Conservation (phyloP, 2,113 vertebrate genomes). For the Cygnus buccinator region DNA sequence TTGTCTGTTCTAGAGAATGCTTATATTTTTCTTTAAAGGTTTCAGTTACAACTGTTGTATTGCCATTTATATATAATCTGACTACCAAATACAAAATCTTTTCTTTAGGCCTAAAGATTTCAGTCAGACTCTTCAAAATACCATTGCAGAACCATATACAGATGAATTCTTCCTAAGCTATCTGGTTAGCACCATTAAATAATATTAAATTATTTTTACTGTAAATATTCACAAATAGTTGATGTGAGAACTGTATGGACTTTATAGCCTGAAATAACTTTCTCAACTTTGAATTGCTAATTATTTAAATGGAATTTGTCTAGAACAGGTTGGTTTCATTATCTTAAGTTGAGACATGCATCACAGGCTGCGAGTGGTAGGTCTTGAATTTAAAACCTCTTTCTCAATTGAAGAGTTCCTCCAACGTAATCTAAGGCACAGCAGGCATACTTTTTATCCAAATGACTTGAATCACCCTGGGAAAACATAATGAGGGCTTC, state of each 20-base stretch:
- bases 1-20: neutral
- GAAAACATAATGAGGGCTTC: neutral
- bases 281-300: constrained; percentile 9
- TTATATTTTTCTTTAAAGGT: neutral
- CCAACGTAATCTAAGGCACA: neutral
- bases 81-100: constrained; percentile 3
- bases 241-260: neutral
- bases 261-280: neutral
- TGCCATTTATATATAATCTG: neutral
- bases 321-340: neutral
- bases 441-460: neutral
- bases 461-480: neutral
- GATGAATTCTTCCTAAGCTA: neutral
- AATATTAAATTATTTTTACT: neutral
- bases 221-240: neutral
- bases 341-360: neutral
- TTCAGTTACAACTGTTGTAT: constrained; percentile 14
- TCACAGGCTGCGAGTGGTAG: neutral
- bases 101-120: neutral
- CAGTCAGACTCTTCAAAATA: neutral
- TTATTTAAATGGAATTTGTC: constrained; percentile 2
- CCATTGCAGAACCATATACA: neutral
- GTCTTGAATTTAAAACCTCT: neutral
- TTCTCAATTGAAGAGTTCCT: neutral
- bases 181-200: neutral